Percentiles rank a stretch among this genome's conserved stretches.
Evolutionary conservation across 2,888 invertebrate species (phyloP).

Genomic region (Ectemnius continuus): DNA sequence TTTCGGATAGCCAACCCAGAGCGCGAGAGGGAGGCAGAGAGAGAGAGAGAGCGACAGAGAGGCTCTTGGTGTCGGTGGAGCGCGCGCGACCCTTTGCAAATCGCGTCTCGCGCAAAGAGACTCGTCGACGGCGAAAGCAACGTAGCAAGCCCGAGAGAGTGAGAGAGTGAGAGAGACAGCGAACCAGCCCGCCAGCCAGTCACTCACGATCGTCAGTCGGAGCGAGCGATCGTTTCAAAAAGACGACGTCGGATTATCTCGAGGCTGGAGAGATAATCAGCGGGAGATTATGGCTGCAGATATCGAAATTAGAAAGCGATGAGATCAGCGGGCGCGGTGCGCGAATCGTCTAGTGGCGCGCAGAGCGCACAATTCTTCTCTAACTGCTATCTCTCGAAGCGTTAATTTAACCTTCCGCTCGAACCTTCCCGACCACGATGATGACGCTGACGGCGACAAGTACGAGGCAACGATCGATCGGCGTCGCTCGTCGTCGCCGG

Average conservation of each 20-base stretch:
- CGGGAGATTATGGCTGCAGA: constrained; percentile 17
- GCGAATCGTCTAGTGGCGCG: constrained; percentile 27
- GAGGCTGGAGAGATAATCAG: constrained; percentile 23
- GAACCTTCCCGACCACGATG: not conserved
- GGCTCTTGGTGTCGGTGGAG: too few relatives aligned
- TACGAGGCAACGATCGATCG: constrained; percentile 7
- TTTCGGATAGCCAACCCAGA: constrained; percentile 43
- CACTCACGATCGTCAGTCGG: not conserved
- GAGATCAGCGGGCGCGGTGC: constrained; percentile 5
- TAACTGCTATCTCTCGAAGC: not conserved
- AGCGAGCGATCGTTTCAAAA: constrained; percentile 9
- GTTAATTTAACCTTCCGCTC: constrained; percentile 6
- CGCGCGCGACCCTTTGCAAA: constrained; percentile 12
- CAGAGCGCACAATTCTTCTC: not conserved
- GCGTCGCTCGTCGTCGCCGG: constrained; percentile 2
- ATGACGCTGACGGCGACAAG: not conserved
- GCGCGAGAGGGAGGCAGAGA: not conserved
- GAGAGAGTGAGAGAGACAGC: not conserved
- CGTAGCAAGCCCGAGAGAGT: not conserved
- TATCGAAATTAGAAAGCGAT: constrained; percentile 32
- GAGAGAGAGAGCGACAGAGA: too few relatives aligned
- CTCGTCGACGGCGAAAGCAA: not conserved
- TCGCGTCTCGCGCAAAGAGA: constrained; percentile 14
- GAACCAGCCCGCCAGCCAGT: too few relatives aligned
- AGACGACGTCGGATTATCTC: constrained; percentile 19